Evolutionary conservation across 1,140 invertebrate species (phyloP), one percentile per base, ranked within the genome.

Genomic region (Globodera ellingtonae): DNA sequence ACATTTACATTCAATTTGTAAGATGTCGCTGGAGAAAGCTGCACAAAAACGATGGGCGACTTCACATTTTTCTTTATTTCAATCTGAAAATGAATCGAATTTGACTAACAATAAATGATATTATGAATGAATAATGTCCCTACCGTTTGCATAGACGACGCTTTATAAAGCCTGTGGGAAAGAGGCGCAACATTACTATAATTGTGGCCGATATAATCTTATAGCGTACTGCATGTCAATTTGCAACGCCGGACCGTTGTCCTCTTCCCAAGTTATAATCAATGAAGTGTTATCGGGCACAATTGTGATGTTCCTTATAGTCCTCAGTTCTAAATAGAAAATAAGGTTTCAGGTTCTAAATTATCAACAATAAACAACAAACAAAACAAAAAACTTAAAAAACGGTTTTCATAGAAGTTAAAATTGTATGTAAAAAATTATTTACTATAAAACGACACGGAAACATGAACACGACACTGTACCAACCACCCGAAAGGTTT

Each of bases 1-100:
- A 88, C 84, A 10, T 78, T 81, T 15, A 86, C 80, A 52, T 86
- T 85, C 10, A 88, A 69, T 35, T 86, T 88, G 70, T 89, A 88
- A 4, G 86, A 82, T n/a, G 87, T 89, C n/a, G 86, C 87, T 5
- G 86, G 84, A 66, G 75, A 72, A 44, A 88, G 80, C 44, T 83
- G n/a, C 18, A 83, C 71, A n/a, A 86, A 67, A n/a, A 83, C n/a
- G 47, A 87, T 75, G 46, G 85, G 85, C 4, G 86, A 82, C 78
- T 85, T 86, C 65, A 75, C 86, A 59, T 86, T 86, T 70, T 72
- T 75, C 59, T 81, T 80, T 7, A 46, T 81, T 79, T 21, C 83
- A 24, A 67, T 84, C 84, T 13, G 70, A 67, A 35, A 35, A 46
- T 84, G 21, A 72, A 47, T 52, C 48, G 35, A 65, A 44, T 77